phyloP scores from a whole-genome alignment of 2,888 invertebrate genomes.

The Psylliodes chrysocephalus region DNA sequence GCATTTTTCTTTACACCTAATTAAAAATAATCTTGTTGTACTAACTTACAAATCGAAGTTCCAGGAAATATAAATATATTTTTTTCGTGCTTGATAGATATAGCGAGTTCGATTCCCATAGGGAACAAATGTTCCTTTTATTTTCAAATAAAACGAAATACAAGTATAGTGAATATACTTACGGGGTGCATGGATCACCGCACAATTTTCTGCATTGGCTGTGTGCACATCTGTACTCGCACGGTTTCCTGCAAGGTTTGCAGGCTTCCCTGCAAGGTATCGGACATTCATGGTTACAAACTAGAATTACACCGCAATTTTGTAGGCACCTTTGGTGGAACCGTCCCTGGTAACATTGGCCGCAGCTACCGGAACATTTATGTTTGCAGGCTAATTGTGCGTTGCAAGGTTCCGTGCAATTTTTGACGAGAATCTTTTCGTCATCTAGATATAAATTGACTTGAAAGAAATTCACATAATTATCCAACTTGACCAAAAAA shows the following conservation, averaged over 20 bases:
- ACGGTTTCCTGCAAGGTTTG: slow-evolving; percentile 67
- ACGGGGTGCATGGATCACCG: slow-evolving; percentile 61
- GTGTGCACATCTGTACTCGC: slow-evolving; percentile 67
- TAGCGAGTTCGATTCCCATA: too few relatives aligned
- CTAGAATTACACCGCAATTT: slow-evolving; percentile 68
- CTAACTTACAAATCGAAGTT: too few relatives aligned
- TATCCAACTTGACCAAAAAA: too few relatives aligned
- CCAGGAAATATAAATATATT: too few relatives aligned
- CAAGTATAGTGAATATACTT: background rate
- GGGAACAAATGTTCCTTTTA: too few relatives aligned
- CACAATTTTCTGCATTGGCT: slow-evolving; percentile 65
- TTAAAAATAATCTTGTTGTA: too few relatives aligned
- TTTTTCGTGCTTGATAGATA: too few relatives aligned
- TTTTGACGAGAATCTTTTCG: slow-evolving; percentile 30
- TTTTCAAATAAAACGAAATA: too few relatives aligned
- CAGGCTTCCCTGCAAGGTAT: slow-evolving; percentile 69
- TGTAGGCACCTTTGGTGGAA: slow-evolving; percentile 70
- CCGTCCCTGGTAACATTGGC: slow-evolving; percentile 69
- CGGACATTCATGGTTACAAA: slow-evolving; percentile 73
- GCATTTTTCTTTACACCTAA: slow-evolving; percentile 57
- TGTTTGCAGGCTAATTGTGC: slow-evolving; percentile 65
- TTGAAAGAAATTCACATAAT: too few relatives aligned
- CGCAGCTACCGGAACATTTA: slow-evolving; percentile 68
- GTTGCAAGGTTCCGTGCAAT: slow-evolving; percentile 65
- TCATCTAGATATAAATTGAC: background rate